A percentile compares a stretch with the other conserved stretches of the same genome.
Evolutionary conservation across 2,888 invertebrate genomes (phyloP).

Genomic region (Hypena proboscidalis): DNA sequence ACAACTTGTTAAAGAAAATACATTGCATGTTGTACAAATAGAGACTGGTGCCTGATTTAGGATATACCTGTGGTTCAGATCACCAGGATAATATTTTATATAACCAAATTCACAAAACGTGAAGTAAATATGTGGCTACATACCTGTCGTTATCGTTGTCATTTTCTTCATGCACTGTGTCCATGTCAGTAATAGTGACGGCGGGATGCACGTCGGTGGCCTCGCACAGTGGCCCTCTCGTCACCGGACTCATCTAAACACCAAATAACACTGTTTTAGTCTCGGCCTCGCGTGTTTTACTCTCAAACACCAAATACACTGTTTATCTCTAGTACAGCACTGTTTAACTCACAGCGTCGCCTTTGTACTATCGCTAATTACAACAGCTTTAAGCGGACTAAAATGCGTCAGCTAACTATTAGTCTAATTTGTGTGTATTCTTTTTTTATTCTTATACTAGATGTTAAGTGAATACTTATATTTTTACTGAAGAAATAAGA

Average conservation of each 20-base stretch:
- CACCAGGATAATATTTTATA: too few species aligned
- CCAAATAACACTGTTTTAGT: conserved; percentile 24
- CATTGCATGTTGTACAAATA: too few species aligned
- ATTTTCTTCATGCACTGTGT: conserved; percentile 80
- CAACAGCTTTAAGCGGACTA: background rate
- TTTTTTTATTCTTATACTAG: background rate
- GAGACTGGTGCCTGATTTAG: too few species aligned
- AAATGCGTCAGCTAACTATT: background rate
- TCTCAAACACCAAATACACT: conserved; percentile 30
- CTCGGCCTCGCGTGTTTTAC: conserved; percentile 16
- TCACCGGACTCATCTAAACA: conserved; percentile 75
- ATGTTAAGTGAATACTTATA: too few species aligned
- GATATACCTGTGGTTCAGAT: too few species aligned
- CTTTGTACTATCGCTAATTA: conserved; percentile 9
- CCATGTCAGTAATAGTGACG: conserved; percentile 79
- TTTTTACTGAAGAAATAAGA: too few species aligned
- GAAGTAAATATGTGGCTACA: conserved; percentile 4
- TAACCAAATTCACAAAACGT: background rate
- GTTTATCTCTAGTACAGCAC: too few species aligned
- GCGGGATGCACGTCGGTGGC: conserved; percentile 66
- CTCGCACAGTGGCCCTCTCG: conserved; percentile 65
- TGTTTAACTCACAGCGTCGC: conserved; percentile 8
- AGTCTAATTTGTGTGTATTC: background rate
- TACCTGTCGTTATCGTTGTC: conserved; percentile 81
- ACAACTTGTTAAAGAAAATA: too few species aligned